phyloP scores from a whole-genome alignment of 2,113 vertebrate genomes.

The Ochotona princeps region DNA sequence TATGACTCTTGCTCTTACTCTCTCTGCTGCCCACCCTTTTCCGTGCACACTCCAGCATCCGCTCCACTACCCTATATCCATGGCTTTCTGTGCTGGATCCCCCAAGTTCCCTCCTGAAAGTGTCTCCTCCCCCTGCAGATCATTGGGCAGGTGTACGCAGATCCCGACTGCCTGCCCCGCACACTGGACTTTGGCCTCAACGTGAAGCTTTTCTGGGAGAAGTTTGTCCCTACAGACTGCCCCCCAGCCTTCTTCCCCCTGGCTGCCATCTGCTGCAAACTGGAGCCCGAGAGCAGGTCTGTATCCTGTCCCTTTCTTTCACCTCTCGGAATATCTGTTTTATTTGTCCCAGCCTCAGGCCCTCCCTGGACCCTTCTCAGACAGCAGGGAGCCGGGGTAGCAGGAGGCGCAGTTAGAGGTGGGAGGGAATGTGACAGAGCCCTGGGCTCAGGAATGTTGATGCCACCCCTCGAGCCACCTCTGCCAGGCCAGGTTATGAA shows the following conservation, averaged over 20 bases:
- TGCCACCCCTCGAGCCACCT: not conserved
- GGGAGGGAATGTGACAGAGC: not conserved
- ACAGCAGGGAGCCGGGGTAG: not conserved
- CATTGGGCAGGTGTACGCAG: conserved; percentile 97
- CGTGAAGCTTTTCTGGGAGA: conserved; percentile 96
- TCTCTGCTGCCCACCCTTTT: not conserved
- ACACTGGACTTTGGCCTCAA: conserved; percentile 97
- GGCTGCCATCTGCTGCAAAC: conserved; percentile 95
- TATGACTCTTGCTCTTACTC: not conserved
- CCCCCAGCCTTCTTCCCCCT: conserved; percentile 96
- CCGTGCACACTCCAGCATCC: not conserved
- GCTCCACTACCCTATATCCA: not conserved
- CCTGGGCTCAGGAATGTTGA: not conserved
- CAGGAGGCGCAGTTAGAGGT: no score
- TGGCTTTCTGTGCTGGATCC: not conserved
- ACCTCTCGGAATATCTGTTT: not conserved
- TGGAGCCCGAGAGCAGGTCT: conserved; percentile 95
- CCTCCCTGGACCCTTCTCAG: not conserved
- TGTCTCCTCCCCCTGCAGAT: conserved; percentile 86
- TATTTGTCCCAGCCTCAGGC: not conserved
- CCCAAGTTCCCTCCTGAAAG: not conserved
- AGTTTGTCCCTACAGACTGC: conserved; percentile 96
- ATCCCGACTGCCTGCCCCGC: conserved; percentile 96
- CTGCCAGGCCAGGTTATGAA: not conserved
- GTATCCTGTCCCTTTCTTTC: not conserved